Conservation (phyloP, 1,140 invertebrate species). For the Hylaeus volcanicus region DNA sequence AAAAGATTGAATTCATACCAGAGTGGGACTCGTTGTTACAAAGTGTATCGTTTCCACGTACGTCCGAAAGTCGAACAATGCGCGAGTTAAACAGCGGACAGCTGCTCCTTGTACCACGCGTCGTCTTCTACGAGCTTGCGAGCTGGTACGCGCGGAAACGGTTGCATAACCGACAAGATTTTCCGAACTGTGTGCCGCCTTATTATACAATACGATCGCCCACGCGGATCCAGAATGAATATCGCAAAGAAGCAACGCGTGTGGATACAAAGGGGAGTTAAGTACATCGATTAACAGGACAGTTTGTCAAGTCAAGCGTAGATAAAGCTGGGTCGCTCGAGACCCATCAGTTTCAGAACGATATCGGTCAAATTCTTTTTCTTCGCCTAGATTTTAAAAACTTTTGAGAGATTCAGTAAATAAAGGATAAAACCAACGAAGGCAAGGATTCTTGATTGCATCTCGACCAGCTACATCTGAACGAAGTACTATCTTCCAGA, state of each 20-base stretch:
- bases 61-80: background rate
- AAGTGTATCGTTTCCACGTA: background rate
- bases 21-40: too few species aligned
- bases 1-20: background rate
- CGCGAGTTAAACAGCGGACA: background rate
- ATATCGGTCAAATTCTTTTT: too few species aligned
- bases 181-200: slow-evolving; percentile 14
- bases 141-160: background rate
- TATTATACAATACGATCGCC: slow-evolving; percentile 27
- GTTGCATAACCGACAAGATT: slow-evolving; percentile 29
- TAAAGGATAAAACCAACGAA: too few species aligned
- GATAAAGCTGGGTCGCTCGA: too few species aligned
- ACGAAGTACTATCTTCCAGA: too few species aligned
- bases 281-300: background rate
- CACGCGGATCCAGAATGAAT: background rate
- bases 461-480: too few species aligned
- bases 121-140: background rate
- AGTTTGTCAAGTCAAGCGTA: background rate
- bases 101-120: background rate
- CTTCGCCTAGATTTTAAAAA: too few species aligned
- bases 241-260: background rate
- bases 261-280: background rate
- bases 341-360: too few species aligned
- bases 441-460: too few species aligned
- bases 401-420: too few species aligned